phyloP scores from a whole-genome alignment of 2,888 invertebrate genomes.

The Brenthis hecate region DNA sequence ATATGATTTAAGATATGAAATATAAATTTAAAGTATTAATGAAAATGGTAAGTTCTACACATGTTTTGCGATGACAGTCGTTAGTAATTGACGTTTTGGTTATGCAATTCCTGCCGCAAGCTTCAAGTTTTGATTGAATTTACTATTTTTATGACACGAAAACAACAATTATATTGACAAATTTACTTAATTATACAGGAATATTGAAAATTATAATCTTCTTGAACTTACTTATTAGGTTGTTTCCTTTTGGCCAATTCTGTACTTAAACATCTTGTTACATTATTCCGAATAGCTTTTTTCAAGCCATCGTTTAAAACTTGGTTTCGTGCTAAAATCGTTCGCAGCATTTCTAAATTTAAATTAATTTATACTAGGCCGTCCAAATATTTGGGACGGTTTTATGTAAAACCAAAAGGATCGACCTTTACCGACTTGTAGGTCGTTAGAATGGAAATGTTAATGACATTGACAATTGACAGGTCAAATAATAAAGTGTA shows the following conservation, averaged over 20 bases:
- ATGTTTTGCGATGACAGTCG: slow-evolving; percentile 45
- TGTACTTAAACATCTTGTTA: slow-evolving; percentile 82
- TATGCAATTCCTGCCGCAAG: slow-evolving; percentile 68
- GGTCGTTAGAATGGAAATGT: slow-evolving; percentile 60
- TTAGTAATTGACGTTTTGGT: slow-evolving; percentile 72
- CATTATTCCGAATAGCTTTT: slow-evolving; percentile 82
- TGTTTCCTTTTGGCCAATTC: slow-evolving; percentile 84
- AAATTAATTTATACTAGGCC: slow-evolving; percentile 52
- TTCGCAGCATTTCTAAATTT: slow-evolving; percentile 86
- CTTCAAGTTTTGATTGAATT: slow-evolving; percentile 15
- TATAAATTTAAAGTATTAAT: background rate
- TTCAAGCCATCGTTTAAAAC: slow-evolving; percentile 84
- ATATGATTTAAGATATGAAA: background rate
- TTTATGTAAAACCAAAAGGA: slow-evolving; percentile 56
- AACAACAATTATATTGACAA: no score
- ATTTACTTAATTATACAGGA: no score
- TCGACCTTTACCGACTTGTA: slow-evolving; percentile 78
- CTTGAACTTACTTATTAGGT: slow-evolving; percentile 79
- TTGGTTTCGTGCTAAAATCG: slow-evolving; percentile 87
- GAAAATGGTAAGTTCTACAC: slow-evolving; percentile 10
- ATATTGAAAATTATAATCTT: no score
- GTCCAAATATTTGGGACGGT: slow-evolving; percentile 73
- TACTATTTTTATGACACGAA: slow-evolving; percentile 12
- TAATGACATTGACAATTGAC: slow-evolving; percentile 38
- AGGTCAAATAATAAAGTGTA: background rate